Percentiles rank a stretch among this genome's conserved stretches.
Evolutionary conservation across 2,797 vertebrate species (phyloP).

Genomic region (Podargus strigoides): DNA sequence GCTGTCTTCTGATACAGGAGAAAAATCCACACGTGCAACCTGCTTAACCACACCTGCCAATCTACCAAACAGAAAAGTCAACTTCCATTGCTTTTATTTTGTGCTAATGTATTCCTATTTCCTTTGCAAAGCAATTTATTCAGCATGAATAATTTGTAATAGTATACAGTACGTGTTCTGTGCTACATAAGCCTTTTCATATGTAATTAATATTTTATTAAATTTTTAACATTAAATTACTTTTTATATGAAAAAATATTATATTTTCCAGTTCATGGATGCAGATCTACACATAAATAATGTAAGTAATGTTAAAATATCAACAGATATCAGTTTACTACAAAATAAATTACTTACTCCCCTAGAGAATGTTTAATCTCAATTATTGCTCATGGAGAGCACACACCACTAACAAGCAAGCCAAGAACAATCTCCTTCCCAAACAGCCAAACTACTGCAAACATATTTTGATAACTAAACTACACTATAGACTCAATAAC

Average conservation of each 20-base stretch:
- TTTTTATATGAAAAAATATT: constrained; percentile 19
- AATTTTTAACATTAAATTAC: constrained; percentile 42
- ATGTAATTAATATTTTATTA: constrained; percentile 56
- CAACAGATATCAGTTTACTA: constrained; percentile 46
- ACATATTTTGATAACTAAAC: neutral
- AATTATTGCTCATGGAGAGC: constrained; percentile 12
- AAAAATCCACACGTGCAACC: neutral
- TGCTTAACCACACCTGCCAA: neutral
- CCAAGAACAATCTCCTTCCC: neutral
- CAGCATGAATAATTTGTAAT: constrained; percentile 10
- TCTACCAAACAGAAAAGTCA: neutral
- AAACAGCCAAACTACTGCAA: neutral
- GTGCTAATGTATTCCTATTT: neutral
- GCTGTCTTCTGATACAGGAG: neutral
- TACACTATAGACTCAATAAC: neutral
- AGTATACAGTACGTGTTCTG: neutral
- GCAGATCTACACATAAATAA: constrained; percentile 55
- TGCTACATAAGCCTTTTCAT: neutral
- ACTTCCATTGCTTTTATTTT: neutral
- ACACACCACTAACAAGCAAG: neutral
- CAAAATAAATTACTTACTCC: constrained; percentile 54
- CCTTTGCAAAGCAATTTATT: constrained; percentile 33
- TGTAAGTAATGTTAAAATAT: constrained; percentile 27
- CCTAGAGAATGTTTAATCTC: constrained; percentile 34
- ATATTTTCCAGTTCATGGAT: constrained; percentile 54